Evolutionary conservation across 1,140 invertebrate genomes (phyloP).

Genomic region (Megalopta genalis): DNA sequence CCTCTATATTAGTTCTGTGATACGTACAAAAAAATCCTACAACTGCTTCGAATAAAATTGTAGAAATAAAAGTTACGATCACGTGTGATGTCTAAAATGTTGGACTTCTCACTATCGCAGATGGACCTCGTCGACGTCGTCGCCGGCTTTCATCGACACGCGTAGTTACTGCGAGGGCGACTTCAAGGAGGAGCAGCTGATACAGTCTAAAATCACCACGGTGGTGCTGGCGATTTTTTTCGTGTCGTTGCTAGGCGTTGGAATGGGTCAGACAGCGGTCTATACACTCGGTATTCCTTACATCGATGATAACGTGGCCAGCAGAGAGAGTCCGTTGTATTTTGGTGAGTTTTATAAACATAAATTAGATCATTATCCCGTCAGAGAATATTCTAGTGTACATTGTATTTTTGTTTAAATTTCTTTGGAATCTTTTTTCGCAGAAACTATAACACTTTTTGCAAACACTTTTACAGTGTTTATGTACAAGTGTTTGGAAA

Average conservation of each 20-base stretch:
- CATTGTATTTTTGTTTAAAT: too few species aligned
- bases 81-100: too few species aligned
- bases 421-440: too few species aligned
- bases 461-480: too few species aligned
- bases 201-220: conserved; percentile 88
- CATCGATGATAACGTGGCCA: conserved; percentile 96
- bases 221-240: conserved; percentile 93
- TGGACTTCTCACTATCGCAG: conserved; percentile 53
- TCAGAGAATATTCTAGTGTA: too few species aligned
- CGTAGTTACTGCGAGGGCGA: conserved; percentile 81
- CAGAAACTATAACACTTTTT: too few species aligned
- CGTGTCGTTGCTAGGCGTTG: conserved; percentile 91
- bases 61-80: too few species aligned
- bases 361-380: too few species aligned
- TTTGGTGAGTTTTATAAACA: conserved; percentile 91
- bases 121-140: conserved; percentile 65
- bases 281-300: conserved; percentile 96
- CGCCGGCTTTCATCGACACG: conserved; percentile 60
- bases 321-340: conserved; percentile 94
- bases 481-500: too few species aligned
- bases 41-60: too few species aligned
- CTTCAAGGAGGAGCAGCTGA: conserved; percentile 82
- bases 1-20: too few species aligned
- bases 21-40: too few species aligned
- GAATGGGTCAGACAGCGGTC: conserved; percentile 95